Evolutionary conservation across 2,797 vertebrate species (phyloP), one percentile per base, ranked within the genome.

Genomic region (Peromyscus aztecus): DNA sequence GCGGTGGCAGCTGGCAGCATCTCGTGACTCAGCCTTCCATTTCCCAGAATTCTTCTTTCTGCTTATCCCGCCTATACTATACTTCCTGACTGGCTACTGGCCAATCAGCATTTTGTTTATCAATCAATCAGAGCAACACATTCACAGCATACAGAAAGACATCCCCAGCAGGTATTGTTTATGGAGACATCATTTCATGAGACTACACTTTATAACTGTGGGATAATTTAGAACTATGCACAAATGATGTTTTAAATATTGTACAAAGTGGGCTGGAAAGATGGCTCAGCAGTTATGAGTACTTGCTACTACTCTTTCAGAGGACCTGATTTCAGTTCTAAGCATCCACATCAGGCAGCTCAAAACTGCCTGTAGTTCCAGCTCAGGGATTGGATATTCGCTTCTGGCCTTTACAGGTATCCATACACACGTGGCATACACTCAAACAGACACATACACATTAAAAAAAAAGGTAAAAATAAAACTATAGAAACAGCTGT

Each of bases 171-270:
- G 52, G 19, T 27, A 27, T 52, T 6, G 34, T 90, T 91, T 85
- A 69, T 10, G 19, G 63, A 52, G 43, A 16, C 31, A 17, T 81
- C 92, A 67, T 86, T 86, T 86, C 34, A 17, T 27, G 46, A 71
- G 65, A 71, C 5, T 71, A 11, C 23, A n/a, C 49, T n/a, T 69
- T 16, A 40, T 55, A 55, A n/a, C 4, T 46, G 23, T 52, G 24
- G 49, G 17, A 73, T 78, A 11, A 67, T 85, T 92, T 83, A 83
- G 69, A 81, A 57, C 76, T 90, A 77, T n/a, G 17, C 75, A 93
- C 37, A 37, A 71, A 59, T 57, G 27, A 84, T 85, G 16, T 23
- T 89, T 94, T 46, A 61, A 61, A 78, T 43, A 77, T 37, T 55
- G 0, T 4, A 52, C 13, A 88, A 19, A 46, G 2, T 49, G 11